phyloP scores from a whole-genome alignment of 2,113 vertebrate species.

The Trachemys scripta region DNA sequence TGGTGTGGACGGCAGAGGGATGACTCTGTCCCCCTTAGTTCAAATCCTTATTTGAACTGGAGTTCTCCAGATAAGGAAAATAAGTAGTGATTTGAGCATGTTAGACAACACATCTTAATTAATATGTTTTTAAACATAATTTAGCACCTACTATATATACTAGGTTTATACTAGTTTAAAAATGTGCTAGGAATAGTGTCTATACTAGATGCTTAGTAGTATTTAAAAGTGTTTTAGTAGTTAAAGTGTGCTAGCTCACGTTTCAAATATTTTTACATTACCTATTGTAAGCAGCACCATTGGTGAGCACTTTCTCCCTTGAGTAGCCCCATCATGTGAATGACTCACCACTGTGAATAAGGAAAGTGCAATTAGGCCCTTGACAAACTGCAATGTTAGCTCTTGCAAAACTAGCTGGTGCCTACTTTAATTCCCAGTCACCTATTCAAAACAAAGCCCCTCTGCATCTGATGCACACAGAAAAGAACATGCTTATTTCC shows the following conservation, averaged over 20 bases:
- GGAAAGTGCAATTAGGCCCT: background rate
- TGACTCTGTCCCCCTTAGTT: too few relatives aligned
- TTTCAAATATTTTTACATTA: background rate
- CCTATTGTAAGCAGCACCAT: background rate
- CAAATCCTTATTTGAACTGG: background rate
- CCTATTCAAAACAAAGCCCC: background rate
- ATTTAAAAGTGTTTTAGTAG: conserved; percentile 55
- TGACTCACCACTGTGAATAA: background rate
- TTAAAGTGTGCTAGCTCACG: conserved; percentile 26
- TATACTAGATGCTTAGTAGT: background rate
- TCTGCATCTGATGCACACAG: background rate
- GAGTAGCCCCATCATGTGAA: conserved; percentile 20
- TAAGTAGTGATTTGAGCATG: conserved; percentile 25
- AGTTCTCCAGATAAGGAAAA: background rate
- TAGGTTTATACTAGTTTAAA: background rate
- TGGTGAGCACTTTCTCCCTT: conserved; percentile 8
- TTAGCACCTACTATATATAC: conserved; percentile 9
- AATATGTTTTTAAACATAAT: conserved; percentile 37
- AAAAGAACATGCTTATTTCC: background rate
- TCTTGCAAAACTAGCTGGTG: rapidly evolving
- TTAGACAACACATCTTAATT: conserved; percentile 19
- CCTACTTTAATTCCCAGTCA: background rate
- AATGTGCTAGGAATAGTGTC: background rate
- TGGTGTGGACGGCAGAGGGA: too few relatives aligned
- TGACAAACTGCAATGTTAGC: background rate